A percentile compares a stretch with the other conserved stretches of the same genome.
Conservation (phyloP, 2,113 vertebrate species). For the Mellivora capensis region DNA sequence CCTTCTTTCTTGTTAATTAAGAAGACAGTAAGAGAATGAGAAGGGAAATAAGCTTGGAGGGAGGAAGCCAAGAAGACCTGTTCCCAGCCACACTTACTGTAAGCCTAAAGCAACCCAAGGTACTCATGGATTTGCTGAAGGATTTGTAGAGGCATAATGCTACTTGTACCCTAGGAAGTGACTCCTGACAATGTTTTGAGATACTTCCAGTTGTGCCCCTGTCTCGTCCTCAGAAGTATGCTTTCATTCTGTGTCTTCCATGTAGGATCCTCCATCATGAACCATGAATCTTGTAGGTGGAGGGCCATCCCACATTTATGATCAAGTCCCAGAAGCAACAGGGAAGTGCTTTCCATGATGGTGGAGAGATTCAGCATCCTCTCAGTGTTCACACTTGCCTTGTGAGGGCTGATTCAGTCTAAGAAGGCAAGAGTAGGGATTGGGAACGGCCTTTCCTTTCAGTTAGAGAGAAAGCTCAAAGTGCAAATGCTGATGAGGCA, state of each 20-base stretch:
- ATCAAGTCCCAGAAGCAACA: not conserved
- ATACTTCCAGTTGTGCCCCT: not conserved
- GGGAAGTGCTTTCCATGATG: not conserved
- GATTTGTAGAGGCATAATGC: not conserved
- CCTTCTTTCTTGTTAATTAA: not conserved
- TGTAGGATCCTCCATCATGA: not conserved
- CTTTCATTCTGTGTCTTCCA: not conserved
- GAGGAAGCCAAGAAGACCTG: not conserved
- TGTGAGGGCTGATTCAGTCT: not conserved
- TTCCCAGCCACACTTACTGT: not conserved
- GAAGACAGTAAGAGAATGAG: not conserved
- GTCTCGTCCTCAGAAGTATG: not conserved
- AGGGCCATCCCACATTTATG: not conserved
- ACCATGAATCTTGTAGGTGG: not conserved
- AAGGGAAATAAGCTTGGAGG: not conserved
- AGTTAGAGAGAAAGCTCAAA: not conserved
- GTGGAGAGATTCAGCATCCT: not conserved
- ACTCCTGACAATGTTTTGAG: not conserved
- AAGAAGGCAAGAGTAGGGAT: not conserved
- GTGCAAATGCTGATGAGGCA: not conserved
- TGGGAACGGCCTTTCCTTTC: not conserved
- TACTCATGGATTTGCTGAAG: not conserved
- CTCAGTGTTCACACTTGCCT: not conserved
- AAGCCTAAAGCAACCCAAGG: not conserved
- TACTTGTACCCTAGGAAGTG: not conserved